Percentiles rank a stretch among this genome's conserved stretches.
phyloP scores from a whole-genome alignment of 2,888 invertebrate species.

The Rhyacophila evoluta region DNA sequence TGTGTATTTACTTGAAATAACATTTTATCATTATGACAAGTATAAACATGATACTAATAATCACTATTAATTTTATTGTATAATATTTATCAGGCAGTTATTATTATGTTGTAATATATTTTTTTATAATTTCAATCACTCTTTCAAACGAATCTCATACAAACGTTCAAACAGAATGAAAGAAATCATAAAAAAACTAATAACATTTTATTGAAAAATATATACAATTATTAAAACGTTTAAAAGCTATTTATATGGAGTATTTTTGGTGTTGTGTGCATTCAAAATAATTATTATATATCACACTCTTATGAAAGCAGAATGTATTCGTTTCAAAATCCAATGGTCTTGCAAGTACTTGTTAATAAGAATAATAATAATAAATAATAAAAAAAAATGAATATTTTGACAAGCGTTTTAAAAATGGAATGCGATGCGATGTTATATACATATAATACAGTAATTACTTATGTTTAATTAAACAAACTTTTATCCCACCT shows the following conservation, averaged over 20 bases:
- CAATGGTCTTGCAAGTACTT: background rate
- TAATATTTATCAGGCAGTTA: too few species aligned
- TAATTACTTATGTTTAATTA: background rate
- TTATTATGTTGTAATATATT: too few species aligned
- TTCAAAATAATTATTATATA: background rate
- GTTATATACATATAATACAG: background rate
- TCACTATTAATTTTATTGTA: too few species aligned
- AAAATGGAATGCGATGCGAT: background rate
- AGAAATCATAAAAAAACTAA: background rate
- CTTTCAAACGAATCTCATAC: background rate
- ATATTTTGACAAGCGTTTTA: background rate
- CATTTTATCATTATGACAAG: too few species aligned
- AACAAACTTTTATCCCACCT: background rate
- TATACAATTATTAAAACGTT: too few species aligned
- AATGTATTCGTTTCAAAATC: background rate
- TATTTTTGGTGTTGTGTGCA: background rate
- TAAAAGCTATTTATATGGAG: too few species aligned
- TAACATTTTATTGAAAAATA: too few species aligned
- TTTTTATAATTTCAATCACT: background rate
- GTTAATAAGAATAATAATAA: background rate
- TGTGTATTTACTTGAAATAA: too few species aligned
- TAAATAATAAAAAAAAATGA: background rate
- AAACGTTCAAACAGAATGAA: background rate
- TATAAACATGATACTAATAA: too few species aligned
- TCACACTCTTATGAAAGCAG: background rate